These are phyloP conservation scores for Podocnemis expansa DNA, from an alignment of 2,113 vertebrate species.

Conservation along the genomic window DNA sequence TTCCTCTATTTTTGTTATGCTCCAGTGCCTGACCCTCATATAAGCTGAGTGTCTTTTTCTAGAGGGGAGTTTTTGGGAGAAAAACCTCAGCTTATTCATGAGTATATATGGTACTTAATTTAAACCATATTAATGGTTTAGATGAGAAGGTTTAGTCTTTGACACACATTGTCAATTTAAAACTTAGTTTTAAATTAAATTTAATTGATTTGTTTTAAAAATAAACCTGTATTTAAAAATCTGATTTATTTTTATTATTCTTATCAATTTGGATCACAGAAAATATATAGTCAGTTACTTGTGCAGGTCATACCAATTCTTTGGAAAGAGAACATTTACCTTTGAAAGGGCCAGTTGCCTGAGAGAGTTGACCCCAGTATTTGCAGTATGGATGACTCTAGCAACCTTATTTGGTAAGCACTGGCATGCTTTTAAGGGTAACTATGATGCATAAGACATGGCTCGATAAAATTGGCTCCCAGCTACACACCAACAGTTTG, in stretches of 20 bases:
- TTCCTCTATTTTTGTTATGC: no score
- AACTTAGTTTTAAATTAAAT: neutral
- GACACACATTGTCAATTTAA: neutral
- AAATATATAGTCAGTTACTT: neutral
- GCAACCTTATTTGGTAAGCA: neutral
- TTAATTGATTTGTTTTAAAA: neutral
- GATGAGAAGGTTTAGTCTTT: neutral
- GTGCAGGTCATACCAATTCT: neutral
- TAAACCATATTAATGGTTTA: neutral
- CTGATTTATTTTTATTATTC: no score
- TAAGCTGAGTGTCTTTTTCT: no score
- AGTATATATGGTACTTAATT: no score
- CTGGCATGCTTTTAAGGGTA: neutral
- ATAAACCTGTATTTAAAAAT: neutral
- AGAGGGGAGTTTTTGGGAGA: no score
- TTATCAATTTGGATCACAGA: neutral
- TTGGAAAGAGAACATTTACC: neutral
- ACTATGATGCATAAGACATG: rapidly evolving
- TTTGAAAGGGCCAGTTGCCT: neutral
- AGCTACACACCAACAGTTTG: no score
- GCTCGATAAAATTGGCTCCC: no score
- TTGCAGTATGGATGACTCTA: neutral
- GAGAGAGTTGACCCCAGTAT: neutral
- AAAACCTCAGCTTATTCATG: no score
- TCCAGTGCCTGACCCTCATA: no score